These are phyloP conservation scores for Malurus cyaneus DNA, from an alignment of 2,113 vertebrate genomes.

Conservation along the genomic window DNA sequence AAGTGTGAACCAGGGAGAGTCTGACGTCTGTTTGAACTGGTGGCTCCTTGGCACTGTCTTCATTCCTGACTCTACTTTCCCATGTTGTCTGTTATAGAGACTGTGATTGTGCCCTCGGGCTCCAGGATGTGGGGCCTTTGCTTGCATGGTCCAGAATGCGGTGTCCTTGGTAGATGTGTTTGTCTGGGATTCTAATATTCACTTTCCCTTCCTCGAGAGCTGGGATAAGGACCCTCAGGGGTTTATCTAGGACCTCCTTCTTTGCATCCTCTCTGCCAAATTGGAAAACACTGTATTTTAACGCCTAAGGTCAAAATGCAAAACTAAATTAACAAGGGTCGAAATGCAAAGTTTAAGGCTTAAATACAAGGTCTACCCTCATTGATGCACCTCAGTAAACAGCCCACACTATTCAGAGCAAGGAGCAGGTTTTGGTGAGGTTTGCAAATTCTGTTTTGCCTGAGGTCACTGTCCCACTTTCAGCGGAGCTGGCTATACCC, in stretches of 20 bases:
- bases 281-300: neutral
- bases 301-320: neutral
- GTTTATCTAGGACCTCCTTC: neutral
- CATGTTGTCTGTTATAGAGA: neutral
- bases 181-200: neutral
- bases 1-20: neutral
- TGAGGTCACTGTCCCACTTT: conserved; percentile 49
- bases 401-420: neutral
- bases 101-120: neutral
- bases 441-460: conserved; percentile 20
- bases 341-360: neutral
- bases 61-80: neutral
- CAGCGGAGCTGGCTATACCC: neutral
- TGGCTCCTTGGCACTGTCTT: neutral
- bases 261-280: neutral
- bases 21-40: neutral
- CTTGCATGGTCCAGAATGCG: neutral
- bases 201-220: neutral
- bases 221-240: neutral
- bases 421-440: neutral
- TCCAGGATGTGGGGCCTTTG: neutral
- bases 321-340: neutral
- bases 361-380: neutral
- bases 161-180: neutral
- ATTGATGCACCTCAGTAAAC: neutral